These are phyloP conservation scores for Rhodophaea formosa DNA, from an alignment of 2,888 invertebrate genomes.

Conservation along the genomic window DNA sequence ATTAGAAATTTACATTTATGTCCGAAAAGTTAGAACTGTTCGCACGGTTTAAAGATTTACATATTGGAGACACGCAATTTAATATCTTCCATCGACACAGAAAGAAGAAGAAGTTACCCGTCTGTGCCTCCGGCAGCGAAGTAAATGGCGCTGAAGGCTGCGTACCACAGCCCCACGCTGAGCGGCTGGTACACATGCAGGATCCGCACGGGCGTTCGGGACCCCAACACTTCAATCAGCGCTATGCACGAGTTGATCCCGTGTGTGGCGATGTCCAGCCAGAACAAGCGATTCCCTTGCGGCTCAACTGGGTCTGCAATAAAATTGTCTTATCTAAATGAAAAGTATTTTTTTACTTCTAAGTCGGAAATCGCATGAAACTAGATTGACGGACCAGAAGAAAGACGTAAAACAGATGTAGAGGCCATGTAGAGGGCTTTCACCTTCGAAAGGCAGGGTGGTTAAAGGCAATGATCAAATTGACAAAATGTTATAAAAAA, in stretches of 20 bases:
- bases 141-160: constrained; percentile 86
- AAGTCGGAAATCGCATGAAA: too few species aligned
- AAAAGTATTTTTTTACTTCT: too few species aligned
- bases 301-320: constrained; percentile 28
- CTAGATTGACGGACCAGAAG: too few species aligned
- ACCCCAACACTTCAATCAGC: constrained; percentile 84
- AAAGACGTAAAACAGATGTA: too few species aligned
- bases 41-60: too few species aligned
- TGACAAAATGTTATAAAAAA: too few species aligned
- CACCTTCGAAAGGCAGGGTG: too few species aligned
- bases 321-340: not conserved
- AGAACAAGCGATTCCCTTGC: constrained; percentile 36
- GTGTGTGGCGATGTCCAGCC: constrained; percentile 66
- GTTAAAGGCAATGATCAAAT: too few species aligned
- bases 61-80: too few species aligned
- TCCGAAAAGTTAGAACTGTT: too few species aligned
- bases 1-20: too few species aligned
- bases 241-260: constrained; percentile 87
- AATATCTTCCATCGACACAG: not conserved
- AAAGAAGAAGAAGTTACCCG: constrained; percentile 60
- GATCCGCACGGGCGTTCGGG: constrained; percentile 82
- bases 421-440: too few species aligned
- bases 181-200: constrained; percentile 84
- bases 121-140: constrained; percentile 89
- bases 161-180: constrained; percentile 84